Conservation (phyloP, 2,113 vertebrate species). For the Protomyctophum bolini region DNA sequence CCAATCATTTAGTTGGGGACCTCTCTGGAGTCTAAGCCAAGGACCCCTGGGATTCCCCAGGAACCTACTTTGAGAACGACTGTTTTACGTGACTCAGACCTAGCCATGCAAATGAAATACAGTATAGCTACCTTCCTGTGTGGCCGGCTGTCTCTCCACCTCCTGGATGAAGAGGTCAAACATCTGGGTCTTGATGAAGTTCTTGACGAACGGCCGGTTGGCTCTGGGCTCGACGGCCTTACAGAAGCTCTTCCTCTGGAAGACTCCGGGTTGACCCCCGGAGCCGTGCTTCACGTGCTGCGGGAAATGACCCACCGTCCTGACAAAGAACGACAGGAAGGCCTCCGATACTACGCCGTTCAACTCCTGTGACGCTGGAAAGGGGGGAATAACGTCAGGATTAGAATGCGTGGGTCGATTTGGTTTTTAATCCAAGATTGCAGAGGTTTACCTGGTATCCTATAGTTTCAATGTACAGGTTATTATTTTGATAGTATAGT, state of each 20-base stretch:
- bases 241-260: conserved; percentile 83
- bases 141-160: conserved; percentile 76
- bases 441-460: too few species aligned
- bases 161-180: conserved; percentile 87
- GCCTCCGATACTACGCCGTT: conserved; percentile 80
- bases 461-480: too few species aligned
- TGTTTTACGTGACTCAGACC: too few species aligned
- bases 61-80: too few species aligned
- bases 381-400: not conserved
- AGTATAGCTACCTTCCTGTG: conserved; percentile 75
- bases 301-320: conserved; percentile 80
- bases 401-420: too few species aligned
- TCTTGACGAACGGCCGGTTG: conserved; percentile 78
- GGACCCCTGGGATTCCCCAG: too few species aligned
- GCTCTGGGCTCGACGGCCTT: conserved; percentile 75
- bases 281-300: conserved; percentile 74
- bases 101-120: too few species aligned
- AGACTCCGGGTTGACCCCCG: conserved; percentile 53
- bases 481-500: too few species aligned
- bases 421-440: too few species aligned
- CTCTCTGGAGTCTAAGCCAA: too few species aligned
- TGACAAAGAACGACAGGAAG: conserved; percentile 84
- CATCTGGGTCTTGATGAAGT: conserved; percentile 85
- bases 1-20: too few species aligned
- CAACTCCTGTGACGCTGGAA: conserved; percentile 77